Percentiles rank a stretch among this genome's conserved stretches.
phyloP scores from a whole-genome alignment of 2,113 vertebrate genomes.

The Caretta caretta region DNA sequence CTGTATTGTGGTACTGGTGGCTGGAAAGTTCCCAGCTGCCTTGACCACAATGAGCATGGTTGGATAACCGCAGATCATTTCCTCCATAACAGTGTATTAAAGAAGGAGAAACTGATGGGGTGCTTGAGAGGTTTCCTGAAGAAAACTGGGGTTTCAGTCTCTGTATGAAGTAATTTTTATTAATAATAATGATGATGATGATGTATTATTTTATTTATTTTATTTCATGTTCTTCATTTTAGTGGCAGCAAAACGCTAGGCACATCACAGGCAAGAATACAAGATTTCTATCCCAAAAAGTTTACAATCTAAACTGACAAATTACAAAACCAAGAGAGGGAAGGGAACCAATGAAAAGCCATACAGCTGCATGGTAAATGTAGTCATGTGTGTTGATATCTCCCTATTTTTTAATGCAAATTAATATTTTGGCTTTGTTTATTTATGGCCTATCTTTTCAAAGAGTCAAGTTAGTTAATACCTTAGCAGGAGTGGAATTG shows the following conservation, averaged over 20 bases:
- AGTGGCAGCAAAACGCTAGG: background rate
- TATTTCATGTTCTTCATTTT: background rate
- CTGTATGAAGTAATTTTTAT: background rate
- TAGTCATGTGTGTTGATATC: background rate
- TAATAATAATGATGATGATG: background rate
- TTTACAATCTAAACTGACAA: background rate
- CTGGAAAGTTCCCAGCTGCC: background rate
- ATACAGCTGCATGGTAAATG: background rate
- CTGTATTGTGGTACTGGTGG: background rate
- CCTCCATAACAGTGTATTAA: background rate
- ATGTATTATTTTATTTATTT: background rate
- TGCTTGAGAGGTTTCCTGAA: background rate
- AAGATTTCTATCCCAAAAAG: background rate
- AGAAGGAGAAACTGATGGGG: background rate
- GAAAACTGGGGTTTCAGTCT: background rate
- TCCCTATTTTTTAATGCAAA: background rate
- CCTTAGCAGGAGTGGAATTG: background rate
- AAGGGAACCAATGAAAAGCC: background rate
- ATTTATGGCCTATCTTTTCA: background rate
- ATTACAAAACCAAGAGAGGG: background rate
- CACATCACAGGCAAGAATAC: background rate
- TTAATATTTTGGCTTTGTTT: background rate
- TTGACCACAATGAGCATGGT: background rate
- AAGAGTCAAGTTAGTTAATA: background rate
- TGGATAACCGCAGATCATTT: background rate